Conservation (phyloP, 2,888 invertebrate species). For the Troides oblongomaculatus region DNA sequence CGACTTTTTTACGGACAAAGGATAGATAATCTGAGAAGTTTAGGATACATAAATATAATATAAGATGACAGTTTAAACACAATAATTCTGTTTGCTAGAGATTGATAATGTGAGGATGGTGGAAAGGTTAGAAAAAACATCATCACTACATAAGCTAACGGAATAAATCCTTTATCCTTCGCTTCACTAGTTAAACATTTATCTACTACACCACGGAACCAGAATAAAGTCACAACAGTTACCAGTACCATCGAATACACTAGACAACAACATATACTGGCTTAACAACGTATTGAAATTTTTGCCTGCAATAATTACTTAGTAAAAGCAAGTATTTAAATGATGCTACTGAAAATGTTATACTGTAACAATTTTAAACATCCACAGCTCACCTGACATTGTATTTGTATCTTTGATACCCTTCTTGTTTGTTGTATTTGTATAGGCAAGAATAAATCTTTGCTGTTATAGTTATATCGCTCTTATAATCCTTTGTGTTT, state of each 20-base stretch:
- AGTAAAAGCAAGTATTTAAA: background rate
- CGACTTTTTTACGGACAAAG: no score
- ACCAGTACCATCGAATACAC: background rate
- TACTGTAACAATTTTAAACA: constrained; percentile 47
- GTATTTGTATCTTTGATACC: constrained; percentile 57
- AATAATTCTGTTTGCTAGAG: no score
- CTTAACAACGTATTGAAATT: background rate
- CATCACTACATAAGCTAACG: no score
- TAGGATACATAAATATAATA: no score
- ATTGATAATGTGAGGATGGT: no score
- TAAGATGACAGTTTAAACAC: no score
- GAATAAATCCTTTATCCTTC: no score
- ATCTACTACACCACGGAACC: no score
- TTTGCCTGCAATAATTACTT: background rate
- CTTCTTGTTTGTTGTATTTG: constrained; percentile 55
- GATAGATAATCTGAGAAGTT: no score
- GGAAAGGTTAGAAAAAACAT: no score
- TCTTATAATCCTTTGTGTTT: constrained; percentile 31
- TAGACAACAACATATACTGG: background rate
- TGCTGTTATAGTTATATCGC: constrained; percentile 38
- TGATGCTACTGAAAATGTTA: constrained; percentile 15
- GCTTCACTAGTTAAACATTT: no score
- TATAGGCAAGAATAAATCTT: constrained; percentile 40
- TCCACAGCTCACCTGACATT: constrained; percentile 58
- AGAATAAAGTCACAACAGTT: no score